Conservation (phyloP, 2,888 invertebrate genomes). For the Pristionchus maxplancki region DNA sequence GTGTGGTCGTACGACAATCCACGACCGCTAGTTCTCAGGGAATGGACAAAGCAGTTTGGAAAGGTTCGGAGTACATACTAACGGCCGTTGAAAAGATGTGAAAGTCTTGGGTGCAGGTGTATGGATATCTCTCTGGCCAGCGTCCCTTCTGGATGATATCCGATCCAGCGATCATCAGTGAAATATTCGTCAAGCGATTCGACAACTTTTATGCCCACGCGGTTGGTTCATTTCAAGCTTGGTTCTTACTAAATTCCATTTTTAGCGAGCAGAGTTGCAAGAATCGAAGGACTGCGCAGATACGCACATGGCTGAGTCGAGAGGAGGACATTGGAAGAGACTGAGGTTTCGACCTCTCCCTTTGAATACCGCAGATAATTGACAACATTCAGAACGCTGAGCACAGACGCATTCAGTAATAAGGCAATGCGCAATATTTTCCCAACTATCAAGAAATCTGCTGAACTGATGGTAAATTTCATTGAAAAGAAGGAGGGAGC, state of each 20-base stretch:
- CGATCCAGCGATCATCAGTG: constrained; percentile 78
- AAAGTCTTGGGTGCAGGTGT: constrained; percentile 4
- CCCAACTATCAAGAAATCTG: constrained; percentile 49
- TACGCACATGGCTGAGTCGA: constrained; percentile 78
- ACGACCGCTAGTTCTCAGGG: constrained; percentile 53
- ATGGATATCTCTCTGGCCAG: constrained; percentile 64
- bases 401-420: constrained; percentile 80
- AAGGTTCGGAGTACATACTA: background rate
- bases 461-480: background rate
- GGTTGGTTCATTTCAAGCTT: constrained; percentile 63
- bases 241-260: background rate
- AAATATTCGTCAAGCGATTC: constrained; percentile 79
- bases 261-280: constrained; percentile 57
- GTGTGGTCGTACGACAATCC: constrained; percentile 57
- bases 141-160: constrained; percentile 77
- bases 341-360: constrained; percentile 63
- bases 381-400: constrained; percentile 75
- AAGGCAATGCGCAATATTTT: constrained; percentile 61
- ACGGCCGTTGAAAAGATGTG: background rate
- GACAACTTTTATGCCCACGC: constrained; percentile 79
- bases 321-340: constrained; percentile 81
- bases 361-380: background rate
- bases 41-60: constrained; percentile 68
- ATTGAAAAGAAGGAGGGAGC: background rate
- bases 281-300: constrained; percentile 65